Evolutionary conservation across 35 echinoderm and acorn worm genomes (phyloP).

Genomic region (Heliocidaris tuberculata): DNA sequence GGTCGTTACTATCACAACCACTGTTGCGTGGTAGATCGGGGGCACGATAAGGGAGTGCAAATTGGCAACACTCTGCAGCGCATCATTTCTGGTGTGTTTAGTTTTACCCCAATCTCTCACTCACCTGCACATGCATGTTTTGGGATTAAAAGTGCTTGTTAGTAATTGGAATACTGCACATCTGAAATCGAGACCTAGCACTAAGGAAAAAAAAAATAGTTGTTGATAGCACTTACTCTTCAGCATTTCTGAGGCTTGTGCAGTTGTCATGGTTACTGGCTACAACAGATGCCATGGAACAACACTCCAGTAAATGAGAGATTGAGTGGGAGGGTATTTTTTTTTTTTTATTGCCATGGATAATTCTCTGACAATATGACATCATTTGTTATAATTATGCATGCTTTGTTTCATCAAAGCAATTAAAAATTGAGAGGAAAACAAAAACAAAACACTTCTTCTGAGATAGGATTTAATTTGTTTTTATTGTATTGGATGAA

Average conservation of each 20-base stretch:
- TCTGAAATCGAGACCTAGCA: too few species aligned
- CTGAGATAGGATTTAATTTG: too few species aligned
- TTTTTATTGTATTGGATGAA: too few species aligned
- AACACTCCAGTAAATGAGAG: not conserved
- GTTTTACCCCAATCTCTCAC: not conserved
- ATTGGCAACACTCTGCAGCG: not conserved
- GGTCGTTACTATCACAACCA: not conserved
- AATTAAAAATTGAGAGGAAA: too few species aligned
- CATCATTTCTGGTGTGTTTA: not conserved
- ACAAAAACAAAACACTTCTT: too few species aligned
- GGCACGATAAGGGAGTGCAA: not conserved
- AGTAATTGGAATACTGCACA: not conserved
- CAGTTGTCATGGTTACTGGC: not conserved
- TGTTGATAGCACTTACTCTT: not conserved
- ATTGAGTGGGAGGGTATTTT: not conserved
- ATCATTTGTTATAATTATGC: not conserved
- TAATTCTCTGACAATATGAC: not conserved
- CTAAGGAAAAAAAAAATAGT: too few species aligned
- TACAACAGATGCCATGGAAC: not conserved
- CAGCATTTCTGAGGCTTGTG: not conserved
- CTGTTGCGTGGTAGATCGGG: too few species aligned
- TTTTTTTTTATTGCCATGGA: not conserved
- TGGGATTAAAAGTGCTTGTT: not conserved
- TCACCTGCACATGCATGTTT: not conserved
- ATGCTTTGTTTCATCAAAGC: not conserved